A percentile compares a stretch with the other conserved stretches of the same genome.
phyloP scores from a whole-genome alignment of 1,140 invertebrate genomes.

The Drosophila orena region DNA sequence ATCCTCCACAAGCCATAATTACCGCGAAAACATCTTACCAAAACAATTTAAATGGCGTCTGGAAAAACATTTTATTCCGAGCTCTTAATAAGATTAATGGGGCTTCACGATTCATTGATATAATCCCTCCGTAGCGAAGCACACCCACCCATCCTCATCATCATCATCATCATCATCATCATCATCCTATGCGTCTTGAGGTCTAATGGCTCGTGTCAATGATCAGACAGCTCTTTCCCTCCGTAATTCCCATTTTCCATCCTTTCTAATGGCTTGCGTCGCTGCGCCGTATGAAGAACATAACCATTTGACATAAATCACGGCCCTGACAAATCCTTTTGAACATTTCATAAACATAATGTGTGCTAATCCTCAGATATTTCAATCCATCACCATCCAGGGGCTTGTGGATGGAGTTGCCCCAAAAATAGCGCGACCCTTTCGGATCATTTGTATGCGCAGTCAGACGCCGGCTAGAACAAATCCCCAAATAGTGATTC shows the following conservation, averaged over 20 bases:
- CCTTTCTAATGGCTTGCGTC: slow-evolving; percentile 25
- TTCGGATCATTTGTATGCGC: slow-evolving; percentile 36
- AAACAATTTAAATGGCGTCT: slow-evolving; percentile 50
- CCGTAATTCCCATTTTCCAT: slow-evolving; percentile 2
- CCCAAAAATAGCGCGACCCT: slow-evolving; percentile 32
- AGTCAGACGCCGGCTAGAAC: slow-evolving; percentile 33
- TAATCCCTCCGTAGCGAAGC: slow-evolving; percentile 29
- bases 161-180: slow-evolving; percentile 27
- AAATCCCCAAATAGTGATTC: slow-evolving; percentile 50
- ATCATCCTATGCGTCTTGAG: slow-evolving; percentile 30
- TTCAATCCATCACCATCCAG: slow-evolving; percentile 50
- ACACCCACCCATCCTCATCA: slow-evolving; percentile 10
- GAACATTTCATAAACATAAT: slow-evolving; percentile 74
- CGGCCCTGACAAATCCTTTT: slow-evolving; percentile 64
- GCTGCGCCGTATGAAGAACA: slow-evolving; percentile 24
- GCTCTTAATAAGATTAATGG: slow-evolving; percentile 54
- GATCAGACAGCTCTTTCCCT: slow-evolving; percentile 20
- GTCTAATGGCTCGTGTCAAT: slow-evolving; percentile 74
- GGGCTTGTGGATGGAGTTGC: slow-evolving; percentile 5
- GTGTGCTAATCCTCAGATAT: slow-evolving; percentile 61
- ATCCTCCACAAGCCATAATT: slow-evolving; percentile 28
- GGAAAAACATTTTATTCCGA: slow-evolving; percentile 15
- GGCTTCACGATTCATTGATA: slow-evolving; percentile 34
- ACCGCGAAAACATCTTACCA: slow-evolving; percentile 28
- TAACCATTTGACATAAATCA: slow-evolving; percentile 70